Evolutionary conservation across 1,140 invertebrate species (phyloP).

Genomic region (Dinothrombium tinctorium): DNA sequence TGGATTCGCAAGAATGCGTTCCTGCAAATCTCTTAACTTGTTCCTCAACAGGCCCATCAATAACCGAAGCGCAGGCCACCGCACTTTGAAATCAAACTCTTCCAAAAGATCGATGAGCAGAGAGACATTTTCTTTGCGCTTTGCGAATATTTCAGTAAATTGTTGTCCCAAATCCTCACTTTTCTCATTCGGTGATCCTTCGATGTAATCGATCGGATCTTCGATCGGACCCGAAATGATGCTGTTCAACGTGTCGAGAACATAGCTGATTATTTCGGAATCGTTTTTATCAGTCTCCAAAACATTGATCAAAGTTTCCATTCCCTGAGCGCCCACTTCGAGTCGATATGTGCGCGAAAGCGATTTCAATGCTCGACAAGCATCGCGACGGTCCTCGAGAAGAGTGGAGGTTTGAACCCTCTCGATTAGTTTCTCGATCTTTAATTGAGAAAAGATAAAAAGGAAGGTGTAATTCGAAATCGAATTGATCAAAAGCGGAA

Average conservation of each 20-base stretch:
- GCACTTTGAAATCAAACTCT: conserved; percentile 72
- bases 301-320: conserved; percentile 48
- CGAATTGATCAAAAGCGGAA: too few species aligned
- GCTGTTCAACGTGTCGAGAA: conserved; percentile 71
- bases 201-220: not conserved
- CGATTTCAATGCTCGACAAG: conserved; percentile 77
- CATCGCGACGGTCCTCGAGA: conserved; percentile 81
- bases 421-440: conserved; percentile 81
- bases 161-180: conserved; percentile 48
- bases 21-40: conserved; percentile 69
- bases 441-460: conserved; percentile 15
- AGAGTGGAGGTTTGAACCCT: conserved; percentile 71
- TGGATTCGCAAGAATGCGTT: conserved; percentile 73
- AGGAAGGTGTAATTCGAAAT: too few species aligned
- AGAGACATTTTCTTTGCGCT: conserved; percentile 61
- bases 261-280: conserved; percentile 71
- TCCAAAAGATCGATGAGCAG: conserved; percentile 67
- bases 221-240: conserved; percentile 59
- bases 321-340: conserved; percentile 83
- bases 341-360: conserved; percentile 75
- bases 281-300: conserved; percentile 38
- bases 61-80: conserved; percentile 63
- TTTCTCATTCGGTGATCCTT: not conserved
- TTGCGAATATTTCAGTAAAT: conserved; percentile 96
- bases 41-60: conserved; percentile 54